Percentiles rank a stretch among this genome's conserved stretches.
Conservation (phyloP, 2,113 vertebrate genomes). For the Lipophrys pholis region DNA sequence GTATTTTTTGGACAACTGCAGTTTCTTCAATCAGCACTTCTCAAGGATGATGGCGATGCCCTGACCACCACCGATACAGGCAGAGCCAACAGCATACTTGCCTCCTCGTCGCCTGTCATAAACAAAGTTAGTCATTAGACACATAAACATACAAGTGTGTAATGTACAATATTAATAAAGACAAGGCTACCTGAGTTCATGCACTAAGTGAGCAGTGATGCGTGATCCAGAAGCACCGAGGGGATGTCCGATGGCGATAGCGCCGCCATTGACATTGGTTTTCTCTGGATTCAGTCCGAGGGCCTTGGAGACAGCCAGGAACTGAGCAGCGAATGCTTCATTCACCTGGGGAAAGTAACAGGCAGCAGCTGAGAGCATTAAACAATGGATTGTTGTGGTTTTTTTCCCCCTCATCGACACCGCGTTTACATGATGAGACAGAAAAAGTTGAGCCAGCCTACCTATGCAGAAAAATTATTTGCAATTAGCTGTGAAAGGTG, state of each 20-base stretch:
- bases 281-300: conserved; percentile 91
- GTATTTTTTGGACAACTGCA: conserved; percentile 7
- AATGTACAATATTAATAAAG: not conserved
- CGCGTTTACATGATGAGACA: conserved; percentile 2
- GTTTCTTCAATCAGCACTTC: conserved; percentile 81
- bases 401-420: too few species aligned
- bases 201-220: conserved; percentile 92
- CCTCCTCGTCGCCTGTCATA: conserved; percentile 88
- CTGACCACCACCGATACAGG: conserved; percentile 97
- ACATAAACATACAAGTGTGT: not conserved
- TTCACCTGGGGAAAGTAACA: conserved; percentile 87
- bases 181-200: conserved; percentile 89
- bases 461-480: too few species aligned
- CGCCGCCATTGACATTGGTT: conserved; percentile 92
- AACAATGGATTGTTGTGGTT: too few species aligned
- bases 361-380: not conserved
- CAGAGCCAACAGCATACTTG: conserved; percentile 92
- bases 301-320: conserved; percentile 88
- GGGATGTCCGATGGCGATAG: conserved; percentile 95
- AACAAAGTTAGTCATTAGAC: not conserved
- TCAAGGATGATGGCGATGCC: conserved; percentile 93
- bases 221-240: conserved; percentile 91
- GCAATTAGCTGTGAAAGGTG: too few species aligned
- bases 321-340: conserved; percentile 96
- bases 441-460: not conserved